Evolutionary conservation across 2,797 vertebrate species (phyloP), one percentile per base, ranked within the genome.

Genomic region (Pangasius sanitwongsei): DNA sequence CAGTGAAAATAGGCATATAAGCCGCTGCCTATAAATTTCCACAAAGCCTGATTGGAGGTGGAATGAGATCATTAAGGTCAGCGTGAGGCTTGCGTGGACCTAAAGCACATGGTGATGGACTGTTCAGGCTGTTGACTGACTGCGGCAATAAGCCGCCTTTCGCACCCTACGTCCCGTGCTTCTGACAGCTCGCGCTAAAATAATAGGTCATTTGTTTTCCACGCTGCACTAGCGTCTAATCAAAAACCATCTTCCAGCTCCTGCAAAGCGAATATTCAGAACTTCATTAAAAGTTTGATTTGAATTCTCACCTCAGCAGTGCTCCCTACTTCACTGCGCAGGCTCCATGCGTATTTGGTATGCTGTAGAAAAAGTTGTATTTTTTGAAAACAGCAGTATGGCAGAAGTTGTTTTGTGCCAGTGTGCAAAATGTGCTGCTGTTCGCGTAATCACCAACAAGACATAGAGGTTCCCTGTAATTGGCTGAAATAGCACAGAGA

Each of bases 191-290:
- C 87, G 13, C 88, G 88, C 93, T 94, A 88, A 95, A 96, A 96
- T 96, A 94, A 96, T 95, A 95, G 95, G 94, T 92, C 90, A 92
- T 95, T 95, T 93, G 92, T 94, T 95, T 94, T 93, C 92, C 91
- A 74, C 84, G 92, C 92, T 93, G 91, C 92, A 92, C 93, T 92
- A 93, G 92, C 87, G 92, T 94, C 93, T 94, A 93, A 95, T 95
- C 92, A 93, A 91, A 90, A 92, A 89, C 92, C 92, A 90, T 93
- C 92, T 89, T 92, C 91, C 91, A 85, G 92, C 92, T 91, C 91
- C 83, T 92, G 91, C 44, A 89, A 90, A 87, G 83, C 31, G 81
- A 87, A 88, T 80, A 87, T 89, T 89, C 84, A 83, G 59, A 91
- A 92, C 90, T 89, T 94, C 94, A 94, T 94, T 93, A 95, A 94